Evolutionary conservation across 2,113 vertebrate species (phyloP).

Genomic region (Pitta sordida): DNA sequence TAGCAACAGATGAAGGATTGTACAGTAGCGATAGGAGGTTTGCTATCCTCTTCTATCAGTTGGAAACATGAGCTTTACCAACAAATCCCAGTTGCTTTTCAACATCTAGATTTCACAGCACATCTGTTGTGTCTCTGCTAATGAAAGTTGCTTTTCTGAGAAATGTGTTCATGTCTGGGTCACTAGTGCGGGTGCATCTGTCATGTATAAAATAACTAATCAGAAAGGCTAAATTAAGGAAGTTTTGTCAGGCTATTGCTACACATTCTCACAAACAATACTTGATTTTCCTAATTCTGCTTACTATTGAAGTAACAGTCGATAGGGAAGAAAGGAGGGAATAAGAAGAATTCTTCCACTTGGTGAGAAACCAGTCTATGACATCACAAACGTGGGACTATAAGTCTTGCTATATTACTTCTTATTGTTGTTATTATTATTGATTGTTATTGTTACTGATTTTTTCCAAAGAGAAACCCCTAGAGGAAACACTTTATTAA

Average conservation of each 20-base stretch:
- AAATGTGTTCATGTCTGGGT: neutral
- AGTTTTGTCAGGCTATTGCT: neutral
- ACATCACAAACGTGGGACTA: neutral
- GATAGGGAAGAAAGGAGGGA: neutral
- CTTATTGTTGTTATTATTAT: too few relatives aligned
- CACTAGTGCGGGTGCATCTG: neutral
- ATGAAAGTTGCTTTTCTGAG: neutral
- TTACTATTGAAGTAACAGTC: neutral
- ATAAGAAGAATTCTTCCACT: neutral
- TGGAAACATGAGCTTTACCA: neutral
- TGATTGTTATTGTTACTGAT: neutral
- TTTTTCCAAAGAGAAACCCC: neutral
- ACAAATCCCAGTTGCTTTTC: neutral
- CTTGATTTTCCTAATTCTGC: neutral
- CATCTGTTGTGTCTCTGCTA: neutral
- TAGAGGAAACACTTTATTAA: slow-evolving; percentile 50
- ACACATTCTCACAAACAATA: neutral
- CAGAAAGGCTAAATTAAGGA: neutral
- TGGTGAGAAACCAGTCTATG: neutral
- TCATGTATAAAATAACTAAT: neutral
- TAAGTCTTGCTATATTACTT: neutral
- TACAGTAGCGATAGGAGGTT: neutral
- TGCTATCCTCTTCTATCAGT: neutral
- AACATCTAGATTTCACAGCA: slow-evolving; percentile 9
- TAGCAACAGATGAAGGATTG: slow-evolving; percentile 8